Evolutionary conservation across 2,113 vertebrate genomes (phyloP).

Genomic region (Lophius piscatorius): DNA sequence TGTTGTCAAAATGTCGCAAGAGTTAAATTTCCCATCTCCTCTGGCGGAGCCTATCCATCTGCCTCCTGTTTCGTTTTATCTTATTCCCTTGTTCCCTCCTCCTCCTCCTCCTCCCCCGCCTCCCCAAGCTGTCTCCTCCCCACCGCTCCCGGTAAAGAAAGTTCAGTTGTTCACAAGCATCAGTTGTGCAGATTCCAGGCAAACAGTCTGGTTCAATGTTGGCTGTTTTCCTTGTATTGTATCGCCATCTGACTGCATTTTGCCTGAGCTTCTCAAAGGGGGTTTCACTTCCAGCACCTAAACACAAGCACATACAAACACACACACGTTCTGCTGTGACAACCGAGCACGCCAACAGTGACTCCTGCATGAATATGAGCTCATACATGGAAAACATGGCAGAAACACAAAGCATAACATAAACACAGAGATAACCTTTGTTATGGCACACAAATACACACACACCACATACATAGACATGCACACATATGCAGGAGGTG

Average conservation of each 20-base stretch:
- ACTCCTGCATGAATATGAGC: conserved; percentile 14
- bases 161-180: conserved; percentile 42
- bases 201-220: conserved; percentile 30
- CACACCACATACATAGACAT: too few species aligned
- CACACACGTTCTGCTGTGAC: conserved; percentile 22
- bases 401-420: too few species aligned
- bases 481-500: conserved; percentile 5
- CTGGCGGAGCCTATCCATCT: conserved; percentile 9
- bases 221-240: conserved; percentile 28
- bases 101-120: too few species aligned
- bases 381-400: conserved; percentile 13
- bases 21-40: too few species aligned
- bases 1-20: too few species aligned
- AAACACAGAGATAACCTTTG: too few species aligned
- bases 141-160: conserved; percentile 8
- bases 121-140: too few species aligned
- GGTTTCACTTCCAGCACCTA: conserved; percentile 11
- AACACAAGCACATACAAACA: conserved; percentile 34
- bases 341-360: conserved; percentile 3
- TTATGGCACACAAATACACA: too few species aligned
- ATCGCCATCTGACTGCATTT: conserved; percentile 38
- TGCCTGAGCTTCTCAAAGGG: conserved; percentile 21
- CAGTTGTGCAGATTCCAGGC: conserved; percentile 29
- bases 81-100: too few species aligned
- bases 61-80: conserved; percentile 18